Percentiles rank a stretch among this genome's conserved stretches.
phyloP scores from a whole-genome alignment of 2,888 invertebrate genomes.

The Salticus scenicus region DNA sequence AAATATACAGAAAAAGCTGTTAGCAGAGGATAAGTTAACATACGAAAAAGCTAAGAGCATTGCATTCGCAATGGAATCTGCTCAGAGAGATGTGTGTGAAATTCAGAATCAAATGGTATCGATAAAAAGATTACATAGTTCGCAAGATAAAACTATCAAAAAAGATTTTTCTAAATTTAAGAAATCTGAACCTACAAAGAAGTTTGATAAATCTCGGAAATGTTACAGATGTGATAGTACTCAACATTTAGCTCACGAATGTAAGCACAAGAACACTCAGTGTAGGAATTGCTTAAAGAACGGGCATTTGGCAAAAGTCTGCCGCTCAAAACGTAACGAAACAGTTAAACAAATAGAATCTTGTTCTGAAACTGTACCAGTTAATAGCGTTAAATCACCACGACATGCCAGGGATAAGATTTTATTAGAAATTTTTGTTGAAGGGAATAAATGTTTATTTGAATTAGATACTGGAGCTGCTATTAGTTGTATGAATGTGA shows the following conservation, averaged over 20 bases:
- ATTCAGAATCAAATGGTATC: slow-evolving; percentile 48
- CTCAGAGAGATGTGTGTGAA: slow-evolving; percentile 52
- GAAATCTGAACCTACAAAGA: slow-evolving; percentile 43
- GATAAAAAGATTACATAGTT: slow-evolving; percentile 34
- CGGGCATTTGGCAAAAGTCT: slow-evolving; percentile 53
- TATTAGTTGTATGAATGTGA: no score
- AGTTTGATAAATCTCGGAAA: slow-evolving; percentile 50
- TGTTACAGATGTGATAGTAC: slow-evolving; percentile 53
- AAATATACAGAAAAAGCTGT: slow-evolving; percentile 53
- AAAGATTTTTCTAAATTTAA: slow-evolving; percentile 52
- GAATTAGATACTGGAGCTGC: no score
- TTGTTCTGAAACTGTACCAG: slow-evolving; percentile 51
- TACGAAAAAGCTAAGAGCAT: slow-evolving; percentile 51
- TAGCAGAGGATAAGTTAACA: slow-evolving; percentile 51
- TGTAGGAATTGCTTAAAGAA: slow-evolving; percentile 55
- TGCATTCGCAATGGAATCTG: slow-evolving; percentile 52
- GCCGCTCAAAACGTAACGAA: slow-evolving; percentile 52
- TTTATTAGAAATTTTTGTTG: no score
- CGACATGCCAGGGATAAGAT: slow-evolving; percentile 41
- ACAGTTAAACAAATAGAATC: slow-evolving; percentile 53
- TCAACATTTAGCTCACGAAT: slow-evolving; percentile 52
- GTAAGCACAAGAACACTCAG: slow-evolving; percentile 50
- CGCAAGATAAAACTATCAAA: slow-evolving; percentile 40
- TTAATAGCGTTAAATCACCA: slow-evolving; percentile 53
- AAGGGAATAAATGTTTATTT: no score